Conservation (phyloP, 2,113 vertebrate species). For the Limanda limanda region DNA sequence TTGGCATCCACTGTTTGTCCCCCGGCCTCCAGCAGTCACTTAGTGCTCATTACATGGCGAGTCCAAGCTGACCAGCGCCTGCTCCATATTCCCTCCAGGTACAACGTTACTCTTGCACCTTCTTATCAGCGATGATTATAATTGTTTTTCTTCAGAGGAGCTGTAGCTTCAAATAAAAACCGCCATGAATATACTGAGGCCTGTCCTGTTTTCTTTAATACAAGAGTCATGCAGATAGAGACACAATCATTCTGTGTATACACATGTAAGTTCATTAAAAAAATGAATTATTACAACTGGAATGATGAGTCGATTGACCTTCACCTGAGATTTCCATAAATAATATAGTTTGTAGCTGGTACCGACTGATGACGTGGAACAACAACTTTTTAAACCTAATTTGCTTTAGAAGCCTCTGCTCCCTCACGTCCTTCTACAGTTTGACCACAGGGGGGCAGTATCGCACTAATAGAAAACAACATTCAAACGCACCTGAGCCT, state of each 20-base stretch:
- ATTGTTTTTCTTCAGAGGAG: slow-evolving; percentile 24
- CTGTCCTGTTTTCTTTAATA: neutral
- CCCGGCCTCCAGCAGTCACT: slow-evolving; percentile 23
- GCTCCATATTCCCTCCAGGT: slow-evolving; percentile 40
- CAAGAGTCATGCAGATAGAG: neutral
- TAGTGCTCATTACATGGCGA: slow-evolving; percentile 13
- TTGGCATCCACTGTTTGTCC: slow-evolving; percentile 46
- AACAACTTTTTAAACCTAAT: too few species aligned
- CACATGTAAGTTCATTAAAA: too few species aligned
- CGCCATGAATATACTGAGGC: slow-evolving; percentile 19
- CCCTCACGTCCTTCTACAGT: accelerated
- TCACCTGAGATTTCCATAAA: too few species aligned
- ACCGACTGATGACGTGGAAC: too few species aligned
- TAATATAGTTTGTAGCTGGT: too few species aligned
- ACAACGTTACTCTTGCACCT: slow-evolving; percentile 48
- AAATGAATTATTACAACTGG: too few species aligned
- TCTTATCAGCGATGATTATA: slow-evolving; percentile 27
- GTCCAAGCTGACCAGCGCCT: slow-evolving; percentile 34
- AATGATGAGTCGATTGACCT: too few species aligned
- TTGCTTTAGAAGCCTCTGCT: too few species aligned
- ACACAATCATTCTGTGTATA: too few species aligned
- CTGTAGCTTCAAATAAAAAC: slow-evolving; percentile 61
- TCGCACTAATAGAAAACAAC: neutral
- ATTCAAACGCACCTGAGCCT: neutral
- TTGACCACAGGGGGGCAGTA: slow-evolving; percentile 58